Conservation (phyloP, 2,797 vertebrate genomes). For the Esox masquinongy region DNA sequence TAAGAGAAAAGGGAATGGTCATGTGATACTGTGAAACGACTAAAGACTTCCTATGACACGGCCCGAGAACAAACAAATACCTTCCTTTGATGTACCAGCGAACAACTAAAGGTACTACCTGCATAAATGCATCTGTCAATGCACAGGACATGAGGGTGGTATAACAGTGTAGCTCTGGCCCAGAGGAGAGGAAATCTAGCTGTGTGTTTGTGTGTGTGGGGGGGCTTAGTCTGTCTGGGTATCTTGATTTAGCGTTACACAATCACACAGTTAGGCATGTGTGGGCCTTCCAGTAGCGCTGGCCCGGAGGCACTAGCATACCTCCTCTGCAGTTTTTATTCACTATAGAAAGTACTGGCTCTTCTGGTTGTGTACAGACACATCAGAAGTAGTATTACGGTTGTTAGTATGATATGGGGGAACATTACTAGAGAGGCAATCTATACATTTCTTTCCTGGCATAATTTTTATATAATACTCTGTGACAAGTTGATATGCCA, state of each 20-base stretch:
- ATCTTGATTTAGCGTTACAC: slow-evolving; percentile 31
- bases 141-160: slow-evolving; percentile 41
- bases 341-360: neutral
- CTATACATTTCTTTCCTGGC: neutral
- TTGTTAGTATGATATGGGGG: neutral
- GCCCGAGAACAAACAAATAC: slow-evolving; percentile 47
- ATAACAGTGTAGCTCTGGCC: slow-evolving; percentile 23
- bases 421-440: neutral
- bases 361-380: neutral
- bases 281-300: slow-evolving; percentile 24
- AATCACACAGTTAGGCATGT: slow-evolving; percentile 8
- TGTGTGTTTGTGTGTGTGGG: neutral
- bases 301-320: slow-evolving; percentile 26
- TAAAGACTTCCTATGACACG: slow-evolving; percentile 46
- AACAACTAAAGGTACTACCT: slow-evolving; percentile 52
- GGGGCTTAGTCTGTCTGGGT: slow-evolving; percentile 39
- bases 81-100: slow-evolving; percentile 43
- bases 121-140: slow-evolving; percentile 58
- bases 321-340: slow-evolving; percentile 20
- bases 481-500: neutral
- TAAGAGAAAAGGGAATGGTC: slow-evolving; percentile 34
- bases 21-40: slow-evolving; percentile 38
- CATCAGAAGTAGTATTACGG: neutral
- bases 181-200: neutral
- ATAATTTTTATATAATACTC: neutral